Conservation (phyloP, 2,888 invertebrate species). For the Lepetodrilus schrolli region DNA sequence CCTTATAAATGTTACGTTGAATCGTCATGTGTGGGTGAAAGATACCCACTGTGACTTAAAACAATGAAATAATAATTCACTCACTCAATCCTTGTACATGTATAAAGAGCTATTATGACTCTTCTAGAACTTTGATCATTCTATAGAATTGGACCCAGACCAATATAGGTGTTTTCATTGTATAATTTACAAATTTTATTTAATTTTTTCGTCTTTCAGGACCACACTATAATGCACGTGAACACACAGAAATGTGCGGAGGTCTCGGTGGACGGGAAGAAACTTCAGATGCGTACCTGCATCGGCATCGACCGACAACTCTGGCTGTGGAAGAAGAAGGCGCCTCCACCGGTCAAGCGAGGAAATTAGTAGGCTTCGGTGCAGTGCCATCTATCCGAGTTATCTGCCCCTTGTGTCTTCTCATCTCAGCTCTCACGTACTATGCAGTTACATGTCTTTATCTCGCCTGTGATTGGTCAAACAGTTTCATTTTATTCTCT, state of each 20-base stretch:
- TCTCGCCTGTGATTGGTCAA: constrained; percentile 26
- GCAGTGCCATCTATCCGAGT: not conserved
- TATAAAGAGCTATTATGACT: too few relatives aligned
- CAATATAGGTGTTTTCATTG: too few relatives aligned
- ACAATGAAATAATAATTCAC: too few relatives aligned
- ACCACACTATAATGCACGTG: constrained; percentile 57
- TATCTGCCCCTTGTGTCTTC: not conserved
- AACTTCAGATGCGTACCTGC: constrained; percentile 70
- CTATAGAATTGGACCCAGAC: too few relatives aligned
- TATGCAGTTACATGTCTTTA: constrained; percentile 2
- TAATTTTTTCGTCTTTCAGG: constrained; percentile 11
- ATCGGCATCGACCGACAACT: constrained; percentile 69
- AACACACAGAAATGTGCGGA: constrained; percentile 73
- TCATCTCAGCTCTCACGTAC: too few relatives aligned
- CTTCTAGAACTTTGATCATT: too few relatives aligned
- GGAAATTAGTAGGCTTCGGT: not conserved
- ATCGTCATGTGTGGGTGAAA: too few relatives aligned
- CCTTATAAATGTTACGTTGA: too few relatives aligned
- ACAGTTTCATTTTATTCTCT: too few relatives aligned
- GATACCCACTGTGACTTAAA: too few relatives aligned
- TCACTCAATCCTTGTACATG: too few relatives aligned
- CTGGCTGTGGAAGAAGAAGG: constrained; percentile 72
- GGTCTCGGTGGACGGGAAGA: constrained; percentile 70
- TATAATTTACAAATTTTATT: too few relatives aligned
- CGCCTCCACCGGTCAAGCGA: constrained; percentile 33